Percentiles rank a stretch among this genome's conserved stretches.
Conservation (phyloP, 1,140 invertebrate genomes). For the Bursaphelenchus mucronatus region DNA sequence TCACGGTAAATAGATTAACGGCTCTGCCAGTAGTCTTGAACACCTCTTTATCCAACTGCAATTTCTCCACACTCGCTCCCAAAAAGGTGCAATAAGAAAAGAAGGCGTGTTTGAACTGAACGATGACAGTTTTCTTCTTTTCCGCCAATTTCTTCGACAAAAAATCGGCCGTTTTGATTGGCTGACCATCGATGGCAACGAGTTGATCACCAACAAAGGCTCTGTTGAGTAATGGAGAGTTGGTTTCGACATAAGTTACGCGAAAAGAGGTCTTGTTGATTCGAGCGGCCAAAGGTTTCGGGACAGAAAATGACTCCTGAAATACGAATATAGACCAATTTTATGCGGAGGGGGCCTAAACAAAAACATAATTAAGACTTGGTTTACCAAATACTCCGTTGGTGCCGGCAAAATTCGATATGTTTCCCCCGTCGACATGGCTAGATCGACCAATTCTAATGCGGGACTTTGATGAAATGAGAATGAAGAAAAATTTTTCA, state of each 20-base stretch:
- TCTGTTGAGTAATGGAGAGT: background rate
- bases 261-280: constrained; percentile 21
- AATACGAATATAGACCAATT: background rate
- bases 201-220: constrained; percentile 22
- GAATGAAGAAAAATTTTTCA: no score
- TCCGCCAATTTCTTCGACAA: constrained; percentile 11
- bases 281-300: constrained; percentile 17
- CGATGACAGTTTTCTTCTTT: background rate
- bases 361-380: no score
- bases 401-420: no score
- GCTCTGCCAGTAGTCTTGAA: constrained; percentile 20
- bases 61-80: constrained; percentile 17
- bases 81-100: constrained; percentile 16
- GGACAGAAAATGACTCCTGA: constrained; percentile 10
- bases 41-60: constrained; percentile 23
- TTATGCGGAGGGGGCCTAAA: no score
- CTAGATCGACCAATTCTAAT: no score
- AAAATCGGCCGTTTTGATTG: constrained; percentile 5
- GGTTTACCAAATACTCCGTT: no score
- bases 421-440: no score
- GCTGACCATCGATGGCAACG: constrained; percentile 24
- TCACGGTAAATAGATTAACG: constrained; percentile 16
- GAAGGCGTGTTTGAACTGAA: constrained; percentile 12
- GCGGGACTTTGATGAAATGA: no score
- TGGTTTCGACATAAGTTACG: constrained; percentile 27